Percentiles rank a stretch among this genome's conserved stretches.
phyloP scores from a whole-genome alignment of 2,797 vertebrate genomes.

The Oreonectes daqikongensis region DNA sequence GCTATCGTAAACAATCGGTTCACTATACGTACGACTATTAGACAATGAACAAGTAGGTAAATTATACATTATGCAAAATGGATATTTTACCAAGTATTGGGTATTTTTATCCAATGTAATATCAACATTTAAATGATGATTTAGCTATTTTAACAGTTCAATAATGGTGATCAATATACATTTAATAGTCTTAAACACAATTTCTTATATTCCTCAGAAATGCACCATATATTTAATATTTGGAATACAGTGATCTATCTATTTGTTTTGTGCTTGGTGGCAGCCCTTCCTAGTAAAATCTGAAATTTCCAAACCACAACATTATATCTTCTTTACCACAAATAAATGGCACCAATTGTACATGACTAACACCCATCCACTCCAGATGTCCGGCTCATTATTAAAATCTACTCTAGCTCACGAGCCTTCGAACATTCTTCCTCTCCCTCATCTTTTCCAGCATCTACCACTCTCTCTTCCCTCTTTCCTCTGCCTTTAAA shows the following conservation, averaged over 20 bases:
- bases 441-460: slow-evolving; percentile 11
- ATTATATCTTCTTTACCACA: slow-evolving; percentile 20
- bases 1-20: background rate
- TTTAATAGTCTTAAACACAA: no score
- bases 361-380: slow-evolving; percentile 25
- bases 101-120: background rate
- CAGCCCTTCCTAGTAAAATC: background rate
- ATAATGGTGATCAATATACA: background rate
- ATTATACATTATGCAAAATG: background rate
- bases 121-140: background rate
- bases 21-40: background rate
- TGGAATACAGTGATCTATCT: background rate
- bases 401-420: slow-evolving; percentile 24
- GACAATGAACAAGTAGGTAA: background rate
- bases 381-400: slow-evolving; percentile 13
- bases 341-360: slow-evolving; percentile 24
- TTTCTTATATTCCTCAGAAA: no score
- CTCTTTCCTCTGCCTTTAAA: slow-evolving; percentile 50
- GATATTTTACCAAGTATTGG: background rate
- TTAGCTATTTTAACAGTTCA: background rate
- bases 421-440: slow-evolving; percentile 19
- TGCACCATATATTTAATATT: background rate
- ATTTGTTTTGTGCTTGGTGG: background rate
- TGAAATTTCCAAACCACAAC: background rate
- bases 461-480: slow-evolving; percentile 7